Base-by-base conservation (phyloP, 2,113 vertebrate genomes). In the Catharus minimus region DNA sequence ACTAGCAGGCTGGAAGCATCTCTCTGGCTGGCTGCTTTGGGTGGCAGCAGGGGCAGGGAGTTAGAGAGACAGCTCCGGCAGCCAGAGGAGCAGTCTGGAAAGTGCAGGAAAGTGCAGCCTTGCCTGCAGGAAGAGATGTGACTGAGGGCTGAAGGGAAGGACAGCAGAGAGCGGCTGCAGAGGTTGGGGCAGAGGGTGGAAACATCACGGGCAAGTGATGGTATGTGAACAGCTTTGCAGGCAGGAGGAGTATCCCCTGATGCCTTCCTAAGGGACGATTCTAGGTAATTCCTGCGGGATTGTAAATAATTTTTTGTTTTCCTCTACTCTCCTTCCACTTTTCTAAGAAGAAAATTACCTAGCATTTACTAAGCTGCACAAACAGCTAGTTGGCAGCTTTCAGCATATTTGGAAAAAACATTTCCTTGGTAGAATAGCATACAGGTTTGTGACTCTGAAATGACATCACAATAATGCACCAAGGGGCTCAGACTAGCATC, bases 291-390 rank as follows among this genome's bases (percentile, higher is more conserved):
- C 72, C 65, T 76, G n/a, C 62, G 60, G 15, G 93, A 87, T 41
- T 79, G 47, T 24, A 82, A 56, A 88, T 90, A 58, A 76, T 69
- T 88, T 85, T 87, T 66, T 90, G 82, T 90, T 88, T 77, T 60
- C 18, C 60, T 33, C 44, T 74, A 66, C 19, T 79, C 33, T 86
- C 46, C 64, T 78, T 68, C 71, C 55, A 58, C 28, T 82, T 92
- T 74, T 52, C 64, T 67, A 79, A 89, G 71, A 87, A 90, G 82
- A 96, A 94, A 88, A 95, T 93, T 89, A 60, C 84, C 66, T 85
- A 85, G 84, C 71, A 85, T 94, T 95, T 92, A 52, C 74, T 73
- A 79, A 94, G 81, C 90, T 62, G 83, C 89, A 86, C 81, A 90
- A 95, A 82, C 71, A 95, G 44, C 55, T 86, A 13, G 74, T 76